Evolutionary conservation across 2,797 vertebrate genomes (phyloP).

Genomic region (Octomys mimax): DNA sequence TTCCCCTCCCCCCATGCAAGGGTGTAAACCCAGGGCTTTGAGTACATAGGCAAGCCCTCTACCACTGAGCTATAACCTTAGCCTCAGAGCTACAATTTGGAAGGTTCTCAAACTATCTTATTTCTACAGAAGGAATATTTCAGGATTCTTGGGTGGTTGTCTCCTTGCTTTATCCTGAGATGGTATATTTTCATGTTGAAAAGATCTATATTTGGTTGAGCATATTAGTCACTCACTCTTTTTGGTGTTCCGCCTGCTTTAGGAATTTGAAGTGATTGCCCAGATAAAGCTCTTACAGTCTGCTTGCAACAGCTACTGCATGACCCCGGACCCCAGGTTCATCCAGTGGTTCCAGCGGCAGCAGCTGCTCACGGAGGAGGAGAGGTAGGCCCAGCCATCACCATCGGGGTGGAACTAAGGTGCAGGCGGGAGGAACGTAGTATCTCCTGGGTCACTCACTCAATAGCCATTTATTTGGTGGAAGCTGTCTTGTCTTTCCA

Average conservation of each 20-base stretch:
- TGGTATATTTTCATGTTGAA: not conserved
- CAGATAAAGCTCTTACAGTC: slow-evolving; percentile 98
- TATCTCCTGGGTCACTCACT: not conserved
- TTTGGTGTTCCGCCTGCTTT: slow-evolving; percentile 68
- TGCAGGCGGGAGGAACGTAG: fast-evolving
- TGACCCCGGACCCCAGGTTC: slow-evolving; percentile 92
- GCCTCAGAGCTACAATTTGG: not conserved
- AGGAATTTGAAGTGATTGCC: slow-evolving; percentile 98
- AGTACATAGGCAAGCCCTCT: not conserved
- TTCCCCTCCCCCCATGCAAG: too few species aligned
- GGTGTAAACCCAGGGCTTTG: not conserved
- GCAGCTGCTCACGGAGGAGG: slow-evolving; percentile 93
- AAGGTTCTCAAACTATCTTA: not conserved
- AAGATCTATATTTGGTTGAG: not conserved
- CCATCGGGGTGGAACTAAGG: fast-evolving
- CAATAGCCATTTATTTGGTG: not conserved
- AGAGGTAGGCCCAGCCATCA: slow-evolving; percentile 90
- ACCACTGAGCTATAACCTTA: not conserved
- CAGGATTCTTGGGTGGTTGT: not conserved
- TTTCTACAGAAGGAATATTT: slow-evolving; percentile 12
- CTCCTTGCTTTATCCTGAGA: not conserved
- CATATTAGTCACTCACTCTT: not conserved
- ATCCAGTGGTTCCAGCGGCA: slow-evolving; percentile 95
- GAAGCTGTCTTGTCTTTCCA: not conserved
- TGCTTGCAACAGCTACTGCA: slow-evolving; percentile 97